phyloP scores from a whole-genome alignment of 2,113 vertebrate genomes.

The Anseranas semipalmata region DNA sequence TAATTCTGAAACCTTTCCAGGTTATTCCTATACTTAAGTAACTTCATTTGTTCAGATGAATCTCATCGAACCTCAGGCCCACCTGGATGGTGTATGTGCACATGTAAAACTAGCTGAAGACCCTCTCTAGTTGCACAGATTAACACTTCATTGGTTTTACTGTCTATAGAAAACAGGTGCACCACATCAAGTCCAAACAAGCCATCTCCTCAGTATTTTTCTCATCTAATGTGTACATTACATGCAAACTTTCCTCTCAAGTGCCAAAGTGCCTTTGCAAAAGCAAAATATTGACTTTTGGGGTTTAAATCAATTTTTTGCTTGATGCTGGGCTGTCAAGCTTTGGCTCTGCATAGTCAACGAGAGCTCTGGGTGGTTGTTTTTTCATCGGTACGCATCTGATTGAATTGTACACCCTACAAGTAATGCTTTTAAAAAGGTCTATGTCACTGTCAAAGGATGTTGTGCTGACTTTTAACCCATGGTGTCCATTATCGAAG shows the following conservation, averaged over 20 bases:
- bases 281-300: slow-evolving; percentile 65
- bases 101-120: background rate
- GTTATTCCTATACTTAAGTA: background rate
- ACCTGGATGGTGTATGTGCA: background rate
- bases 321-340: slow-evolving; percentile 48
- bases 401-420: background rate
- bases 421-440: slow-evolving; percentile 36
- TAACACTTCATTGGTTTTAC: background rate
- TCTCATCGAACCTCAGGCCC: background rate
- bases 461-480: slow-evolving; percentile 16
- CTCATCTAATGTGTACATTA: slow-evolving; percentile 32
- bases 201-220: background rate
- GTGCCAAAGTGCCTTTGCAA: slow-evolving; percentile 52
- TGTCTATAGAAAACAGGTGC: background rate
- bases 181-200: background rate
- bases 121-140: background rate
- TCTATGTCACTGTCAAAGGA: background rate
- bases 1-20: background rate
- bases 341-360: background rate
- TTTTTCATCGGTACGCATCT: background rate
- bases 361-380: slow-evolving; percentile 3
- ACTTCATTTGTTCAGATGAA: background rate
- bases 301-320: slow-evolving; percentile 54
- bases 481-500: background rate
- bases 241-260: slow-evolving; percentile 43